Percentiles rank a stretch among this genome's conserved stretches.
phyloP scores from a whole-genome alignment of 1,140 invertebrate species.

The Wiebesia pumilae region DNA sequence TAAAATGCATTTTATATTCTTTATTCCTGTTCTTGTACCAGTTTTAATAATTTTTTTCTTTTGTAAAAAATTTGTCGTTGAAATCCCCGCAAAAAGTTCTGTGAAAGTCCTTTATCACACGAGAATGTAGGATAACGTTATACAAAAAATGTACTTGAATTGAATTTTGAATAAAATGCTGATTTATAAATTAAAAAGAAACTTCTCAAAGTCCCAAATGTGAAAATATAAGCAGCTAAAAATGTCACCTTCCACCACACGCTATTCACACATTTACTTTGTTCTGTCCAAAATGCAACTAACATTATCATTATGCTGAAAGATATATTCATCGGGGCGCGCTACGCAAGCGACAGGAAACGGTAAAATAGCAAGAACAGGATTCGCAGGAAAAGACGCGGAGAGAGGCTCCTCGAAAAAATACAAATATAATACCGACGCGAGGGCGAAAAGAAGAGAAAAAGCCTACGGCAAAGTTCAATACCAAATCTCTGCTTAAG shows the following conservation, averaged over 20 bases:
- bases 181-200: neutral
- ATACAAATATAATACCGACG: neutral
- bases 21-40: no score
- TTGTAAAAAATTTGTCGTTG: neutral
- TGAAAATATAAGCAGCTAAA: no score
- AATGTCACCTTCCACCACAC: neutral
- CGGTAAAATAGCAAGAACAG: neutral
- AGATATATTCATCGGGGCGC: neutral
- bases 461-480: slow-evolving; percentile 12
- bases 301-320: neutral
- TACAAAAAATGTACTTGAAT: neutral
- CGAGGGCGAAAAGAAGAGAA: neutral
- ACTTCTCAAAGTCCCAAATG: neutral
- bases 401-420: neutral
- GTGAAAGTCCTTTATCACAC: neutral
- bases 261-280: neutral
- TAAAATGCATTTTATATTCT: no score
- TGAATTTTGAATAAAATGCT: neutral
- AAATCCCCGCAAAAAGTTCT: neutral
- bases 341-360: neutral
- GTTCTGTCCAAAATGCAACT: neutral
- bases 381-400: neutral
- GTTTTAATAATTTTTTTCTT: no score
- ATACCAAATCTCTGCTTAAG: slow-evolving; percentile 9
- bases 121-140: no score